A percentile compares a stretch with the other conserved stretches of the same genome.
Conservation (phyloP, 2,113 vertebrate genomes). For the Entomyzon cyanotis region DNA sequence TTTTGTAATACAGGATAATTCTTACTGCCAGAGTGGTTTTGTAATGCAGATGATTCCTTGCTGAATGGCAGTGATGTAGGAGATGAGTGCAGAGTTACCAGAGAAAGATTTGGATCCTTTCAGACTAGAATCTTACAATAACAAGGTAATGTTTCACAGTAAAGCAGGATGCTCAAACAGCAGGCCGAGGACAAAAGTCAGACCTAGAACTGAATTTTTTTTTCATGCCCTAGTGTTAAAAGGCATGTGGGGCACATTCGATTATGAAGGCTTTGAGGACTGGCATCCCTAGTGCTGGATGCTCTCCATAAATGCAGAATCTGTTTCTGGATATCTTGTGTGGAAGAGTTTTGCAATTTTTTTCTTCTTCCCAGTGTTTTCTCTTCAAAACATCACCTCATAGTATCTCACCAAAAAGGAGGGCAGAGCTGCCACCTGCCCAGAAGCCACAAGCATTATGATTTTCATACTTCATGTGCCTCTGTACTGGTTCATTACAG, state of each 20-base stretch:
- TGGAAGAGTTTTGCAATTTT: not conserved
- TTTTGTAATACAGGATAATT: slow-evolving; percentile 8
- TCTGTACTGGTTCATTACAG: not conserved
- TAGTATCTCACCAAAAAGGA: not conserved
- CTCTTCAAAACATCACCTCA: not conserved
- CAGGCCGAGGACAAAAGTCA: not conserved
- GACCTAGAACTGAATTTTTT: not conserved
- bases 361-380: not conserved
- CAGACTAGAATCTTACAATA: not conserved
- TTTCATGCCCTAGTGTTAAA: not conserved
- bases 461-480: not conserved
- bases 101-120: not conserved
- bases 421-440: not conserved
- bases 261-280: not conserved
- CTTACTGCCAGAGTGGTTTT: not conserved
- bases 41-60: not conserved
- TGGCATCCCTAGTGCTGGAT: not conserved
- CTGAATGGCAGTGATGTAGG: not conserved
- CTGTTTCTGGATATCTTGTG: not conserved
- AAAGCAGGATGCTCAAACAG: not conserved
- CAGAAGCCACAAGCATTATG: not conserved
- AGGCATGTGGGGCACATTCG: not conserved
- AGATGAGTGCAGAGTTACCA: not conserved
- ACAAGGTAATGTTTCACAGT: not conserved
- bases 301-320: not conserved